Evolutionary conservation across 1,140 invertebrate species (phyloP).

Genomic region (Dufourea novaeangliae): DNA sequence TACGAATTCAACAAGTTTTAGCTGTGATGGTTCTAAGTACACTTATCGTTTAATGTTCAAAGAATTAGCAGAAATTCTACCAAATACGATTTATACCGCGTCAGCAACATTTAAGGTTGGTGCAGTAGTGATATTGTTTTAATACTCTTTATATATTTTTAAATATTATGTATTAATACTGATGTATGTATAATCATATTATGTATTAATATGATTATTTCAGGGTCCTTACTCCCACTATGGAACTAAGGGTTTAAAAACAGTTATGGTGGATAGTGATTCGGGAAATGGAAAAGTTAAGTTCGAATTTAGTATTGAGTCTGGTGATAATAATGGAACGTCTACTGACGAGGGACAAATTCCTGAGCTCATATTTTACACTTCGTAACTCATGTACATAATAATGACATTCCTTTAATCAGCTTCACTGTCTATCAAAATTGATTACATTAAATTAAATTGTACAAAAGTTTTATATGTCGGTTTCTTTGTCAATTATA

Average conservation of each 20-base stretch:
- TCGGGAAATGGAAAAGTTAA: conserved; percentile 87
- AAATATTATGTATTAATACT: not conserved
- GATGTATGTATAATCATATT: no score
- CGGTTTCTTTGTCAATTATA: conserved; percentile 57
- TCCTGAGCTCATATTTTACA: conserved; percentile 93
- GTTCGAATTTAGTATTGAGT: conserved; percentile 93
- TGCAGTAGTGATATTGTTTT: conserved; percentile 13
- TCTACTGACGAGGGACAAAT: conserved; percentile 95
- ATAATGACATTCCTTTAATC: conserved; percentile 55
- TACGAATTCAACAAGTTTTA: conserved; percentile 89
- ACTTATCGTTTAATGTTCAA: conserved; percentile 95
- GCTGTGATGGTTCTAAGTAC: conserved; percentile 90
- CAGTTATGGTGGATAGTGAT: conserved; percentile 89
- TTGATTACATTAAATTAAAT: conserved; percentile 44
- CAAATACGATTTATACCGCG: conserved; percentile 92
- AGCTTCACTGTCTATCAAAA: conserved; percentile 47
- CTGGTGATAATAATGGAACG: conserved; percentile 95
- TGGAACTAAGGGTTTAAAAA: conserved; percentile 90
- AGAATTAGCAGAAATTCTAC: conserved; percentile 92
- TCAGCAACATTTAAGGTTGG: conserved; percentile 90
- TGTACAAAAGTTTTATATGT: conserved; percentile 47
- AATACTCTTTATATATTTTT: not conserved
- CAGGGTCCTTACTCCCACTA: conserved; percentile 95
- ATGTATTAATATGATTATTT: conserved; percentile 66
- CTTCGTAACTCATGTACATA: conserved; percentile 69